Evolutionary conservation across 92 coral and sea anemone genomes (phyloP), one percentile per base, ranked within the genome.

Genomic region (Diadumene lineata): DNA sequence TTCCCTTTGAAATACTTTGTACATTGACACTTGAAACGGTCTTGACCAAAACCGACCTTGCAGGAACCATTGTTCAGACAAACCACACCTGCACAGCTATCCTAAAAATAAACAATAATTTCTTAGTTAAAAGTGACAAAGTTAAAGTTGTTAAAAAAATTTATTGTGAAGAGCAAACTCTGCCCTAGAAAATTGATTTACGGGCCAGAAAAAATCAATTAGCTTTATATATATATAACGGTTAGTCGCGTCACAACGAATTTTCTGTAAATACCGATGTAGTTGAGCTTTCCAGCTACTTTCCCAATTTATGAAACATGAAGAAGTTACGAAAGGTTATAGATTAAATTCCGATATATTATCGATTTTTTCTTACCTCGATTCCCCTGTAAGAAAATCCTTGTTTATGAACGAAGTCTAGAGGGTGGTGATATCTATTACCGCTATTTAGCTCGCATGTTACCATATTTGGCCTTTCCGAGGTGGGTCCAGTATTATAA

Each of bases 371-470:
- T 8, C 65, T 22, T 62, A 62, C 68, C 43, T 30, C 21, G 24
- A 43, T n/a, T 27, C 72, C 72, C 34, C 57, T 43, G 72, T 67
- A 67, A 24, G 55, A 67, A 21, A 3, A 67, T 7, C 72, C 72
- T 23, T 19, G 17, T 18, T 38, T 67, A 9, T 34, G 10, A 1
- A 18, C 7, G 21, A 29, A 67, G 31, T 67, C 72, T 18, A 21
- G 17, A 34, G 72, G 72, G 24, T 48, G 13, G 16, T 67, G 72
- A 67, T 38, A 43, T 4, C 72, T 43, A 43, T 34, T 31, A 8
- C 55, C 72, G 56, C 43, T 43, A 56, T 67, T 67, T 56, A 67
- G 57, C 19, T 67, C 27, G 33, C 72, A 67, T 44, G 33, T 22
- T 7, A 67, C n/a, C 56, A 48, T 34, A 4, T 24, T 56, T 29